phyloP scores from a whole-genome alignment of 2,113 vertebrate genomes.

The Saimiri boliviensis region DNA sequence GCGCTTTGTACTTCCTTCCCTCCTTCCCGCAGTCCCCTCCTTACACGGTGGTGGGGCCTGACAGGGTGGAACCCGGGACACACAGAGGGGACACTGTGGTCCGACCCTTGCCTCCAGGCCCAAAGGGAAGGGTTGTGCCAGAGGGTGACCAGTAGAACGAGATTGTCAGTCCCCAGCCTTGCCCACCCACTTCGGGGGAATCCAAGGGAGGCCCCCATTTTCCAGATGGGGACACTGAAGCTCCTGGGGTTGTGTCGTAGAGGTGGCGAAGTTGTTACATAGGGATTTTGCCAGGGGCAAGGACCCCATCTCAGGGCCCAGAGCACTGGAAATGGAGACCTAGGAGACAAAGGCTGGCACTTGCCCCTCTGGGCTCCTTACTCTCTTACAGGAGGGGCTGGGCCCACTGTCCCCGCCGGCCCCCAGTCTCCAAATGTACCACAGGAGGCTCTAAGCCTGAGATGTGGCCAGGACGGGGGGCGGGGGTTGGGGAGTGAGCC shows the following conservation, averaged over 20 bases:
- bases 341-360: neutral
- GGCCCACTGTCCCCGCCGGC: neutral
- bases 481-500: neutral
- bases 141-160: neutral
- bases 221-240: neutral
- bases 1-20: conserved; percentile 76
- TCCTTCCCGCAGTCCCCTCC: conserved; percentile 25
- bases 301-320: neutral
- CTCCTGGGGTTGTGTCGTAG: neutral
- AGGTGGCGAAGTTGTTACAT: neutral
- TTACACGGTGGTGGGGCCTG: neutral
- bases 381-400: neutral
- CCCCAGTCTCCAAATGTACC: neutral
- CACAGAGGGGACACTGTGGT: conserved; percentile 38
- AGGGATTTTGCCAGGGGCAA: neutral
- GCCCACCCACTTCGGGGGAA: neutral
- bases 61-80: neutral
- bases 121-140: neutral
- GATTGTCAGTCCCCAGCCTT: neutral
- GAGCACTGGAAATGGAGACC: neutral
- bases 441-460: neutral
- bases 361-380: neutral
- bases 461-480: neutral
- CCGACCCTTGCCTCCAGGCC: neutral
- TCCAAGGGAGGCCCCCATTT: neutral